These are phyloP conservation scores for Pangasius larnaudii DNA, from an alignment of 2,797 vertebrate genomes.

Conservation along the genomic window DNA sequence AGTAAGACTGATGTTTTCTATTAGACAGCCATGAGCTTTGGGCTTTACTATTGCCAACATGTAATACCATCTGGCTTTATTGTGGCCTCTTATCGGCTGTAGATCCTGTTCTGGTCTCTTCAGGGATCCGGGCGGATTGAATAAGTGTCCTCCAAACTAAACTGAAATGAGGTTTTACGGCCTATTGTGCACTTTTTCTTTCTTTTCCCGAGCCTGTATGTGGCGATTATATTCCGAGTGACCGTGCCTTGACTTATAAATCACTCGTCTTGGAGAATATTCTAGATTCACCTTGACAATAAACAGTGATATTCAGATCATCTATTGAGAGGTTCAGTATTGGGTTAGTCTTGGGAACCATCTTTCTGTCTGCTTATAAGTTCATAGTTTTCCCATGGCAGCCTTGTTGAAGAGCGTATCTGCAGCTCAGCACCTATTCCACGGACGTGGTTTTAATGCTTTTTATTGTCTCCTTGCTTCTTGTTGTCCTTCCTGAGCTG, in stretches of 20 bases:
- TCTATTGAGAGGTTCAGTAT: slow-evolving; percentile 22
- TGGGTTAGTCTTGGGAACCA: not conserved
- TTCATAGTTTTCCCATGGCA: not conserved
- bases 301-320: slow-evolving; percentile 44
- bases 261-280: slow-evolving; percentile 33
- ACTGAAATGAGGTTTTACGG: slow-evolving; percentile 34
- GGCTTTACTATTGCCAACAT: not conserved
- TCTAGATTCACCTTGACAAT: slow-evolving; percentile 30
- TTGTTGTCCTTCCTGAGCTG: slow-evolving; percentile 14
- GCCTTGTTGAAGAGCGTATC: too few species aligned
- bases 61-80: slow-evolving; percentile 41
- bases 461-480: slow-evolving; percentile 19
- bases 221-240: slow-evolving; percentile 30
- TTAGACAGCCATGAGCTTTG: slow-evolving; percentile 26
- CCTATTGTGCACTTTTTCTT: slow-evolving; percentile 4
- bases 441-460: not conserved
- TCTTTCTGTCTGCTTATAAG: not conserved
- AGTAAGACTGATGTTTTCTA: slow-evolving; percentile 14
- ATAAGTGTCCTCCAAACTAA: slow-evolving; percentile 36
- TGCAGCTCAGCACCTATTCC: not conserved
- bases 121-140: slow-evolving; percentile 8
- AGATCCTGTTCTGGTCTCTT: slow-evolving; percentile 30
- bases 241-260: slow-evolving; percentile 28
- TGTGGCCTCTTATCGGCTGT: slow-evolving; percentile 42
- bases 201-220: not conserved